Evolutionary conservation across 2,888 invertebrate genomes (phyloP), one percentile per base, ranked within the genome.

Genomic region (Xanthorhoe designata): DNA sequence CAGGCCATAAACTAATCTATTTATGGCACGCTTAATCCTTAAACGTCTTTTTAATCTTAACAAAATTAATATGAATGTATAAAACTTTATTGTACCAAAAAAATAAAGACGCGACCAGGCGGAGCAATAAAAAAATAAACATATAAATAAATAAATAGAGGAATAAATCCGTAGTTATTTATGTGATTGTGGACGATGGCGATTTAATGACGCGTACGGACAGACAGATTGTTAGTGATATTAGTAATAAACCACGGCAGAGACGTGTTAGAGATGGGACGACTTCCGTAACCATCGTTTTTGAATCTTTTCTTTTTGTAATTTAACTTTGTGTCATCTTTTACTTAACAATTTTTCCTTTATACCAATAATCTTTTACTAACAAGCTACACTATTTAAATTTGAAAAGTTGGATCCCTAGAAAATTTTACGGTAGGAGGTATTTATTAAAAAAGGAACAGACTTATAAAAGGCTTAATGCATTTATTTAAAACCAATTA

Each of bases 121-220:
- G 64, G 62, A 59, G 70, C 65, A 84, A 82, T 83, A 82, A 82
- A 80, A 83, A 75, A 74, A 75, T 74, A 74, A 80, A 84, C 83
- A 85, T 82, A 84, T 85, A 86, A 84, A 86, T 83, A 83, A 81
- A 85, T 84, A 85, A 84, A 86, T 85, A 83, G 79, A 78, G 76
- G 73, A 79, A 85, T 86, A 88, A 88, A 87, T 85, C 84, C 82
- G 69, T 78, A 77, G 83, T 87, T 85, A 88, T 89, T 89, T 87
- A 88, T 86, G 86, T 84, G 78, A 78, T 76, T 83, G 83, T 79
- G 78, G 70, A 69, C 78, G 82, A 88, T 86, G 86, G 84, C 75
- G 77, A 78, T 87, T 87, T 88, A 87, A 89, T 89, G 88, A 88
- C 83, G 80, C 69, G 64, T 65, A 63, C 70, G 78, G 83, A 81